phyloP scores from a whole-genome alignment of 2,797 vertebrate species.

The Aselliscus stoliczkanus region DNA sequence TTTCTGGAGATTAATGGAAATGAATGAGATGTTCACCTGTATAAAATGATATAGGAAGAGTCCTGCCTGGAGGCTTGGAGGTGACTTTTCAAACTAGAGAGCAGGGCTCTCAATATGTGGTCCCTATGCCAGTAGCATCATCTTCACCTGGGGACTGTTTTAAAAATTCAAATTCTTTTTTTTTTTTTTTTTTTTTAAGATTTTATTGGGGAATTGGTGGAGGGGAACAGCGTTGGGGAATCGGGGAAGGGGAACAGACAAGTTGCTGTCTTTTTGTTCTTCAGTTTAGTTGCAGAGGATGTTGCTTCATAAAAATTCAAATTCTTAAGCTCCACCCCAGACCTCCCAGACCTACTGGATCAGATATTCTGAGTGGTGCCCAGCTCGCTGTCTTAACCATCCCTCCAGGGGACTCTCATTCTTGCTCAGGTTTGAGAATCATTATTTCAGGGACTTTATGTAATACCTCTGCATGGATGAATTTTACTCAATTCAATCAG shows the following conservation, averaged over 20 bases:
- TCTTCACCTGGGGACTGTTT: not conserved
- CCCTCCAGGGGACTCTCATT: not conserved
- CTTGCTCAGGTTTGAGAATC: not conserved
- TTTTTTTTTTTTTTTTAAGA: too few species aligned
- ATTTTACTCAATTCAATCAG: not conserved
- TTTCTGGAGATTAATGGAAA: not conserved
- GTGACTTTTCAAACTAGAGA: not conserved
- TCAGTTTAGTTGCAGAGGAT: too few species aligned
- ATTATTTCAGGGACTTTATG: not conserved
- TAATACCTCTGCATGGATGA: not conserved
- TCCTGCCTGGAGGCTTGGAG: not conserved
- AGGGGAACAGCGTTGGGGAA: too few species aligned
- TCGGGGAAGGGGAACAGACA: too few species aligned
- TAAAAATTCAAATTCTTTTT: too few species aligned
- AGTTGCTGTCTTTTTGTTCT: too few species aligned
- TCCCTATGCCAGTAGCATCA: too few species aligned
- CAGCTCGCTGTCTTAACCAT: not conserved
- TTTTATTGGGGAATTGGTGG: too few species aligned
- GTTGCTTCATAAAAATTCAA: too few species aligned
- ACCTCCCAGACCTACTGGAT: not conserved
- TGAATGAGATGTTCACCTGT: not conserved
- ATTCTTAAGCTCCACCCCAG: not conserved
- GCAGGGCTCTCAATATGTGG: not conserved
- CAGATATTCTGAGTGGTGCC: not conserved
- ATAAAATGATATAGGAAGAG: not conserved